Percentiles rank a stretch among this genome's conserved stretches.
phyloP scores from a whole-genome alignment of 2,888 invertebrate genomes.

The Diplazon laetatorius region DNA sequence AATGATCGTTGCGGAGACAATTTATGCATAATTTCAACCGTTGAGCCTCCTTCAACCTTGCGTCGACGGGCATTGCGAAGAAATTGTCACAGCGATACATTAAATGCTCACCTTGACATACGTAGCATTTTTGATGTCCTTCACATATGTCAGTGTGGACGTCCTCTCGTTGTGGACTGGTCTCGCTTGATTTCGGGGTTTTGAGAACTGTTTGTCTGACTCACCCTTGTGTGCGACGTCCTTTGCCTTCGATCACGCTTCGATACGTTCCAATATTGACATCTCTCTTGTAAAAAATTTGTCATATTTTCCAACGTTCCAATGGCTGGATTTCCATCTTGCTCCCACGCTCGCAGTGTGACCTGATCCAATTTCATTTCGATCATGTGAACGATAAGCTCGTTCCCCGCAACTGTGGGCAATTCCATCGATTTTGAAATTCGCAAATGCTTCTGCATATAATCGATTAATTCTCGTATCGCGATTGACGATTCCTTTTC shows the following conservation, averaged over 20 bases:
- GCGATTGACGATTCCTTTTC: constrained; percentile 48
- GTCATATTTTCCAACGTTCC: constrained; percentile 46
- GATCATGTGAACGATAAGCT: constrained; percentile 45
- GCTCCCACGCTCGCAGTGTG: constrained; percentile 62
- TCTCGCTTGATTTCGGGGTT: constrained; percentile 9
- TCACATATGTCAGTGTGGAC: constrained; percentile 11
- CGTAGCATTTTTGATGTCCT: constrained; percentile 32
- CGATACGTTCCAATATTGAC: constrained; percentile 60
- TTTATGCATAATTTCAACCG: constrained; percentile 47
- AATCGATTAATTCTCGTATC: constrained; percentile 52
- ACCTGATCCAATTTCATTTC: constrained; percentile 48
- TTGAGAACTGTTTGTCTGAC: constrained; percentile 22
- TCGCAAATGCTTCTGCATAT: constrained; percentile 33
- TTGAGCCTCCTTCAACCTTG: constrained; percentile 44
- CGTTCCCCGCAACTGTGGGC: constrained; percentile 62
- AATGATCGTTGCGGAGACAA: constrained; percentile 54
- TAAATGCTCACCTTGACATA: constrained; percentile 54
- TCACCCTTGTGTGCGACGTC: constrained; percentile 21
- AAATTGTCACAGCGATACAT: constrained; percentile 54
- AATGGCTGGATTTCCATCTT: constrained; percentile 27
- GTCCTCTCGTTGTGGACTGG: background rate
- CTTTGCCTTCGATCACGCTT: constrained; percentile 32
- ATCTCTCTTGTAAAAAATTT: constrained; percentile 55
- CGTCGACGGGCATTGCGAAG: constrained; percentile 40
- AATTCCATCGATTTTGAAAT: constrained; percentile 50